These are phyloP conservation scores for Anthonomus grandis DNA, from an alignment of 1,140 invertebrate genomes.

Conservation along the genomic window DNA sequence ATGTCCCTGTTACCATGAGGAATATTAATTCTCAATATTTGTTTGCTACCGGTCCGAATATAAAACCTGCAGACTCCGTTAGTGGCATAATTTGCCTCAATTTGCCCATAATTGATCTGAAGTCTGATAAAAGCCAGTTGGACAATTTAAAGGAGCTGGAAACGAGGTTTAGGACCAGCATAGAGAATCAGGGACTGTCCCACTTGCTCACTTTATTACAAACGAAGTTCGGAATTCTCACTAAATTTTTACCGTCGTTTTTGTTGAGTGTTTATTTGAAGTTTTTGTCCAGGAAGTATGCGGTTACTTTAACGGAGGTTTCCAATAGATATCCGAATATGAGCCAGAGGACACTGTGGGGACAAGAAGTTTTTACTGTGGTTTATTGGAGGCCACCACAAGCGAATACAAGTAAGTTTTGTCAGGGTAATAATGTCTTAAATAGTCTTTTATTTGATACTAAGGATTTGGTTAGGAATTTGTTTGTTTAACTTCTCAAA, in stretches of 20 bases:
- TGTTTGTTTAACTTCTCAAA: too few relatives aligned
- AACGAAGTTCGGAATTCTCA: conserved; percentile 62
- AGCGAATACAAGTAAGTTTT: conserved; percentile 68
- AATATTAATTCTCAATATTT: conserved; percentile 48
- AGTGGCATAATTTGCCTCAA: conserved; percentile 51
- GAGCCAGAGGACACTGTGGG: conserved; percentile 56
- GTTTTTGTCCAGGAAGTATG: conserved; percentile 67
- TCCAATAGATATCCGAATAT: conserved; percentile 51
- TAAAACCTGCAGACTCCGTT: conserved; percentile 37
- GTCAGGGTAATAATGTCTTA: too few relatives aligned
- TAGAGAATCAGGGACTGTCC: conserved; percentile 61
- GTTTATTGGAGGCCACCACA: conserved; percentile 78
- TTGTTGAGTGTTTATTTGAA: conserved; percentile 66
- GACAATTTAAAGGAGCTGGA: conserved; percentile 53
- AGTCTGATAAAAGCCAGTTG: conserved; percentile 41
- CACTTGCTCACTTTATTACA: conserved; percentile 67
- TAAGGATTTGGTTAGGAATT: too few relatives aligned
- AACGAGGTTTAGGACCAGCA: conserved; percentile 57
- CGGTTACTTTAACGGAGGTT: conserved; percentile 69
- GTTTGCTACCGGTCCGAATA: conserved; percentile 39
- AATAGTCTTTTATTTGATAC: too few relatives aligned
- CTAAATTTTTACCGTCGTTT: conserved; percentile 64
- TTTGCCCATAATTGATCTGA: conserved; percentile 48
- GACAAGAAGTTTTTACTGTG: conserved; percentile 63
- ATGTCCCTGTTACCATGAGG: conserved; percentile 50